These are phyloP conservation scores for Rana temporaria DNA, from an alignment of 2,113 vertebrate species.

Conservation along the genomic window DNA sequence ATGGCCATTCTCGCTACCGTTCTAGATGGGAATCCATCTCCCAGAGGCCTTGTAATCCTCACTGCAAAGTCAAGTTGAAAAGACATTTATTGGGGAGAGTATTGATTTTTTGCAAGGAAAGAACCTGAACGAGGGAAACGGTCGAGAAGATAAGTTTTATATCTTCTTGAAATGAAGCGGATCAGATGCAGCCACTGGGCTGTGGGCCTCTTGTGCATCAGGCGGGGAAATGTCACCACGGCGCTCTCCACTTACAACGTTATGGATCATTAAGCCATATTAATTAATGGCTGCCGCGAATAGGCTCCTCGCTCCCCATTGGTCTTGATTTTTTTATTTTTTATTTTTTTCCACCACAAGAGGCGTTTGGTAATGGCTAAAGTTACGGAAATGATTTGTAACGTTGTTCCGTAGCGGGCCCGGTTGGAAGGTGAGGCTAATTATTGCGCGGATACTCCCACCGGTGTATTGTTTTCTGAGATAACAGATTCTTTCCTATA, in stretches of 20 bases:
- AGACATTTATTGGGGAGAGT: constrained; percentile 48
- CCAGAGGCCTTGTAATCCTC: constrained; percentile 9
- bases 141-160: constrained; percentile 20
- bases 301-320: constrained; percentile 10
- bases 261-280: constrained; percentile 39
- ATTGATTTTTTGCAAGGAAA: constrained; percentile 47
- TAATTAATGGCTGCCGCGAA: constrained; percentile 22
- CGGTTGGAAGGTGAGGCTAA: constrained; percentile 28
- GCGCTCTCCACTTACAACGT: constrained; percentile 21
- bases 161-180: neutral
- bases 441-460: constrained; percentile 24
- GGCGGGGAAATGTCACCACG: constrained; percentile 21
- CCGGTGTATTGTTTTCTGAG: constrained; percentile 18
- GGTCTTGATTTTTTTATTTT: constrained; percentile 18
- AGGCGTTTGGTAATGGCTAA: constrained; percentile 8
- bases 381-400: constrained; percentile 45
- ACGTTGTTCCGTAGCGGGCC: constrained; percentile 28
- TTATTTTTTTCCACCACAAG: constrained; percentile 30
- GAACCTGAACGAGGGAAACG: neutral
- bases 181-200: neutral
- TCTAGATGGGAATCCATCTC: constrained; percentile 14
- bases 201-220: neutral
- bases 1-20: neutral
- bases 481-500: constrained; percentile 16
- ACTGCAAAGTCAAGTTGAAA: constrained; percentile 26